Evolutionary conservation across 2,113 vertebrate species (phyloP).

Genomic region (Menura novaehollandiae): DNA sequence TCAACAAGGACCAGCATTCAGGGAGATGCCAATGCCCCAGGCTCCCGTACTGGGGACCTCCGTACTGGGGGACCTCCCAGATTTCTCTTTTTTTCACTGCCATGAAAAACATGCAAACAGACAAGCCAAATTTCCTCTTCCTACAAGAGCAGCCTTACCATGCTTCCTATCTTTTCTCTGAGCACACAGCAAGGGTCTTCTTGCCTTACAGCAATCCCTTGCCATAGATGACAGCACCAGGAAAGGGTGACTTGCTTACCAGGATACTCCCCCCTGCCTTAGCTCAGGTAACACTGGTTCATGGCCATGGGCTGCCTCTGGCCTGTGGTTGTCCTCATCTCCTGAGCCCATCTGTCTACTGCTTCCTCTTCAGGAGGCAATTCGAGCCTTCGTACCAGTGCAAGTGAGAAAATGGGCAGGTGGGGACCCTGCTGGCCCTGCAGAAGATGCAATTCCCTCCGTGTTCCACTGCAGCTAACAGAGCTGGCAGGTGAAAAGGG

Average conservation of each 20-base stretch:
- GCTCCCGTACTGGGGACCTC: fast-evolving
- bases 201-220: neutral
- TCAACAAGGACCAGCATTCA: neutral
- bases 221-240: fast-evolving
- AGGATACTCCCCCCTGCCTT: fast-evolving
- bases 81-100: neutral
- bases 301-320: neutral
- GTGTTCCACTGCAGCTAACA: neutral
- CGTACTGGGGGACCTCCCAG: fast-evolving
- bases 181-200: neutral
- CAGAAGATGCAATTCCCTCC: neutral
- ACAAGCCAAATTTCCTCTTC: neutral
- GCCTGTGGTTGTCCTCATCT: neutral
- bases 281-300: neutral
- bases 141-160: neutral
- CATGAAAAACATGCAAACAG: neutral
- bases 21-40: neutral
- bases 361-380: neutral
- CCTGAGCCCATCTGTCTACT: neutral
- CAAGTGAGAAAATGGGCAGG: neutral
- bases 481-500: neutral
- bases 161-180: neutral
- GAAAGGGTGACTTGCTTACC: neutral
- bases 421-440: neutral
- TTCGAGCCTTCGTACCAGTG: neutral